Evolutionary conservation across 2,797 vertebrate genomes (phyloP), one percentile per base, ranked within the genome.

Genomic region (Aratinga solstitialis): DNA sequence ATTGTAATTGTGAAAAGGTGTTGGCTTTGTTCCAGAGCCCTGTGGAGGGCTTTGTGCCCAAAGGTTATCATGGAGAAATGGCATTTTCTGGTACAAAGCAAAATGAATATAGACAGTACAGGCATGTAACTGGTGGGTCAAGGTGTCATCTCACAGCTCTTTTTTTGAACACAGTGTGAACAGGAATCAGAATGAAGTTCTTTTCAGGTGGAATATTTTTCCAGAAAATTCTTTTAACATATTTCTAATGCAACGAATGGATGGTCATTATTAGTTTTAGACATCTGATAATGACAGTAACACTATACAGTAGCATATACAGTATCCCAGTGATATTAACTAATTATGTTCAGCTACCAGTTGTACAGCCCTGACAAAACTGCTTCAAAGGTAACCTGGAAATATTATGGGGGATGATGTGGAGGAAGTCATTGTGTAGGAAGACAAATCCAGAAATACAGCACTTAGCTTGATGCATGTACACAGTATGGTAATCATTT

Each of bases 401-500:
- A 66, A 58, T 15, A 20, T 38, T 47, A 10, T 17, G 30, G 50
- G 27, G 42, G 29, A 34, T n/a, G 61, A 8, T 65, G n/a, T 22
- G 73, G 51, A 85, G 68, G 61, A 76, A 40, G 56, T 65, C 34
- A 4, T 30, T 47, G 10, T 38, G 81, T 10, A 66, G 77, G 94
- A 78, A 74, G 87, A 77, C 89, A 94, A 71, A 76, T 19, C 82
- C 54, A 36, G 43, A 93, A 90, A 59, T 61, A 66, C 51, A 88
- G 77, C 89, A 93, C 85, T 96, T 93, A 92, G 78, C 63, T 88
- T 15, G n/a, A 71, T 94, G 38, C 89, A 59, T 87, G 82, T 84
- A 68, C n/a, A 7, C 58, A 51, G 94, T 94, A 75, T 34, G 82
- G 63, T 85, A 53, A 91, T 74, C 59, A 90, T 84, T 89, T 68